phyloP scores from a whole-genome alignment of 2,888 invertebrate genomes.

The Xanthia togata region DNA sequence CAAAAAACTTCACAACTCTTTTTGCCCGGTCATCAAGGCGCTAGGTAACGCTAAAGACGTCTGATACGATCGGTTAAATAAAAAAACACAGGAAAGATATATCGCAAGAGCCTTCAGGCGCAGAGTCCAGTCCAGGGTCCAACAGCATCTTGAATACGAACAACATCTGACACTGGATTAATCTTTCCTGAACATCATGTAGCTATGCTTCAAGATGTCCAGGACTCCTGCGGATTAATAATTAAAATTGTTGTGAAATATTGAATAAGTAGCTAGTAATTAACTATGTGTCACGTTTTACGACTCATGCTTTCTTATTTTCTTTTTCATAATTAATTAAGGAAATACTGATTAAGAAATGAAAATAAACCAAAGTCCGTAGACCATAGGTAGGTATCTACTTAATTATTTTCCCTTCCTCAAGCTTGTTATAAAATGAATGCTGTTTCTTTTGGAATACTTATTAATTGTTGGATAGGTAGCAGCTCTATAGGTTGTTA shows the following conservation, averaged over 20 bases:
- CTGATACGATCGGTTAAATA: neutral
- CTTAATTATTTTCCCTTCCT: too few species aligned
- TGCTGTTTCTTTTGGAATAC: neutral
- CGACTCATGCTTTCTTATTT: neutral
- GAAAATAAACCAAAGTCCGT: neutral
- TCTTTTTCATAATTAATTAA: neutral
- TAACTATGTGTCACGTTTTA: neutral
- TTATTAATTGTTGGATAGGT: too few species aligned
- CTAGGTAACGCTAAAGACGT: neutral
- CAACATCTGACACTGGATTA: neutral
- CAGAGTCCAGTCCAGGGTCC: neutral
- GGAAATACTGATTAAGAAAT: neutral
- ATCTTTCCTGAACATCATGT: neutral
- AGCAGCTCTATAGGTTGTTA: too few species aligned
- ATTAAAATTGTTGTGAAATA: neutral
- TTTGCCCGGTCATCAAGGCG: neutral
- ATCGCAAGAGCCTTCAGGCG: neutral
- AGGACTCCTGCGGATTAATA: neutral
- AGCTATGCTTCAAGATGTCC: neutral
- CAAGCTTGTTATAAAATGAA: neutral
- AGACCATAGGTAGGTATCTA: too few species aligned
- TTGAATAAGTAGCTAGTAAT: neutral
- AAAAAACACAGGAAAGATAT: neutral
- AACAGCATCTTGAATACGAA: neutral
- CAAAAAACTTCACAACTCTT: neutral